Evolutionary conservation across 2,113 vertebrate genomes (phyloP).

Genomic region (Coturnix japonica): DNA sequence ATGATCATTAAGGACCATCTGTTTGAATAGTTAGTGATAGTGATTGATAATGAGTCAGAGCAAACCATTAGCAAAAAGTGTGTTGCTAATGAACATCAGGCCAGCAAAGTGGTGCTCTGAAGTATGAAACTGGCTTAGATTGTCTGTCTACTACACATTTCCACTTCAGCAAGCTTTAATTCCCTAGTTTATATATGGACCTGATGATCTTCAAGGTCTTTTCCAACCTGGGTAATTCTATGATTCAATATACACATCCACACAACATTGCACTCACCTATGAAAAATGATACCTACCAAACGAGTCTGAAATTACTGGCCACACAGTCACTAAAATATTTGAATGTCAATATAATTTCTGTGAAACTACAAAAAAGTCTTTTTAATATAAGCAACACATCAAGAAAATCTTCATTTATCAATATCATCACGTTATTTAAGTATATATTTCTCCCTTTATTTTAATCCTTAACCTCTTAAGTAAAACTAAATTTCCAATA

Average conservation of each 20-base stretch:
- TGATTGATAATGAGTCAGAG: background rate
- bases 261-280: background rate
- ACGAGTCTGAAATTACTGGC: background rate
- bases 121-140: background rate
- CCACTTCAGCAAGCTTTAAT: fast-evolving
- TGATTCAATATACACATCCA: no score
- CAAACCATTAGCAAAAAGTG: background rate
- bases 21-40: background rate
- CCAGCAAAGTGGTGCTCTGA: background rate
- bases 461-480: background rate
- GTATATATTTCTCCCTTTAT: background rate
- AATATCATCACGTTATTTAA: background rate
- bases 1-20: background rate
- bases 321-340: background rate
- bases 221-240: no score
- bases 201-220: no score
- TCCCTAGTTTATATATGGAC: background rate
- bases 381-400: background rate
- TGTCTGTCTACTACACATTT: background rate
- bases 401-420: background rate
- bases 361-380: background rate
- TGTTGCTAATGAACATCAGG: background rate
- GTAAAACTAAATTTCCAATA: background rate
- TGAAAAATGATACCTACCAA: background rate
- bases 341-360: background rate